A percentile compares a stretch with the other conserved stretches of the same genome.
Evolutionary conservation across 2,888 invertebrate genomes (phyloP).

Genomic region (Gibbula magus): DNA sequence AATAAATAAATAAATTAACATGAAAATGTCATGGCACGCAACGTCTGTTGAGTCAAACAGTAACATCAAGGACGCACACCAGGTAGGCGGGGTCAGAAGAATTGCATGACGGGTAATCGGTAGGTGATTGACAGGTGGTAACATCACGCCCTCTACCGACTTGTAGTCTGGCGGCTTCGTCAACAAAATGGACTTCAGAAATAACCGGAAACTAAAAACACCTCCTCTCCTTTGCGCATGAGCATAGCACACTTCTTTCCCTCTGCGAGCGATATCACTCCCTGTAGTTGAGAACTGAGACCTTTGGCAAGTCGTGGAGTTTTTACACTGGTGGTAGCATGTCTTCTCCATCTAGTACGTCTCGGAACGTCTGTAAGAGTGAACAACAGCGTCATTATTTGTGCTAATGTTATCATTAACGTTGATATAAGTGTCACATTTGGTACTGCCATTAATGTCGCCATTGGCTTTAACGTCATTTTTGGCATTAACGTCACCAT

Average conservation of each 20-base stretch:
- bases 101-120: not conserved
- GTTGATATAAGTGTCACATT: no score
- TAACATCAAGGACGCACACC: not conserved
- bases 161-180: not conserved
- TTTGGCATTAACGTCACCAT: no score
- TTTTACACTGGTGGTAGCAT: slow-evolving; percentile 8
- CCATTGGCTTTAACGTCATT: no score
- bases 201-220: slow-evolving; percentile 21
- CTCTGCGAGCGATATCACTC: slow-evolving; percentile 11
- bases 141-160: not conserved
- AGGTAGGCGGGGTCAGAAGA: not conserved
- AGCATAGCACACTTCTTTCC: slow-evolving; percentile 4
- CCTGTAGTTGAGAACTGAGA: not conserved
- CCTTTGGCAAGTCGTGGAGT: not conserved
- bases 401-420: no score
- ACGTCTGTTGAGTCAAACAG: not conserved
- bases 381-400: no score
- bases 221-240: slow-evolving; percentile 10
- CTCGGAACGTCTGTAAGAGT: slow-evolving; percentile 27
- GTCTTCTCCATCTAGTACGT: not conserved
- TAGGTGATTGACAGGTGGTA: not conserved
- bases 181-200: slow-evolving; percentile 19
- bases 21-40: slow-evolving; percentile 11
- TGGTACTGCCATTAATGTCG: no score
- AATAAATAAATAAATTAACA: slow-evolving; percentile 18